Evolutionary conservation across 2,888 invertebrate genomes (phyloP).

Genomic region (Andrena praecox): DNA sequence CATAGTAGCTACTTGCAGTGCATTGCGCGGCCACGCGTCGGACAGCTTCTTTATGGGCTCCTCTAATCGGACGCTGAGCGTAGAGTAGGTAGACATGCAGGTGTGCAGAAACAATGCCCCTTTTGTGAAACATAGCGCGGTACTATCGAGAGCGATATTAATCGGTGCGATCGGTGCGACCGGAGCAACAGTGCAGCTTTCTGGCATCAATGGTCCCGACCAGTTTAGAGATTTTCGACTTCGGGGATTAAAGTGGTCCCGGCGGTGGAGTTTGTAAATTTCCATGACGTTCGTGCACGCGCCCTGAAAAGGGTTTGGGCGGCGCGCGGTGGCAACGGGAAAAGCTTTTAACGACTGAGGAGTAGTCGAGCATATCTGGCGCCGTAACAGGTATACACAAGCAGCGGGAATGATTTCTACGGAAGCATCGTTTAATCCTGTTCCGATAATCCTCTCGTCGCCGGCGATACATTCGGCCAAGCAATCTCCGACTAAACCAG

Average conservation of each 20-base stretch:
- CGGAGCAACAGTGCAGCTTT: not conserved
- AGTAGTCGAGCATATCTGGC: conserved; percentile 38
- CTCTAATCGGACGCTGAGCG: no score
- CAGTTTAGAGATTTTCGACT: conserved; percentile 17
- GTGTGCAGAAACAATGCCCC: no score
- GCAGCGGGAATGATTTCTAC: conserved; percentile 36
- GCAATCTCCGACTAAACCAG: conserved; percentile 24
- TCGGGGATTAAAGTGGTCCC: conserved; percentile 21
- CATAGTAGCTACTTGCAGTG: not conserved
- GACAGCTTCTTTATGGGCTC: not conserved
- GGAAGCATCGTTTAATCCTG: conserved; percentile 60
- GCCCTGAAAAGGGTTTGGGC: conserved; percentile 25
- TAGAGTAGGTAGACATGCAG: no score
- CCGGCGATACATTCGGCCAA: conserved; percentile 42
- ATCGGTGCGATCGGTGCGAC: not conserved
- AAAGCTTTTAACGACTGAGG: conserved; percentile 61
- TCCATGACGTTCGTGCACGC: conserved; percentile 32
- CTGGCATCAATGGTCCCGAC: not conserved
- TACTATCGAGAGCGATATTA: not conserved
- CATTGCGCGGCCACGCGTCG: not conserved
- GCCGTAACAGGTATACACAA: conserved; percentile 28
- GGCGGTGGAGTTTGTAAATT: conserved; percentile 52
- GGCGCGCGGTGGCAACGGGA: conserved; percentile 20
- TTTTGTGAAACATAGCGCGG: no score
- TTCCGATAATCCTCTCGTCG: conserved; percentile 63